Evolutionary conservation across 2,888 invertebrate genomes (phyloP), one percentile per base, ranked within the genome.

Genomic region (Yponomeuta evonymella): DNA sequence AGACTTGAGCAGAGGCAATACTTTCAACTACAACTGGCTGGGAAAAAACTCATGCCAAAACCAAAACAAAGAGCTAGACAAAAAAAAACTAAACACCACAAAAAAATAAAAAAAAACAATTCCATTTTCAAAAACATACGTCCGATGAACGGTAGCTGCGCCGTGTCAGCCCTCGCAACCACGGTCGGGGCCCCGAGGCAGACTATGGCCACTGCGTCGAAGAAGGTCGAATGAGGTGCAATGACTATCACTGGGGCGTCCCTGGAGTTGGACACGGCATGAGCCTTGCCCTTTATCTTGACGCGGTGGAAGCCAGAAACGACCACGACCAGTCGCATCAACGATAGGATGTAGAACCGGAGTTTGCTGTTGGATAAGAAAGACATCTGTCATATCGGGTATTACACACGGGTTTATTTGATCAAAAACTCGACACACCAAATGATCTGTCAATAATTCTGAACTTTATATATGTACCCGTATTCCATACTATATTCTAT

Each of bases 141-240:
- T 95, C 98, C 98, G 87, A 98, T 95, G 80, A 98, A 93, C 72
- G 98, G 97, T 79, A 97, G 94, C 73, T 94, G 92, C 70, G 95
- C 95, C 43, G 97, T 96, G 83, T 97, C 97, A 30, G 95, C 96
- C 85, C 97, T 98, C 74, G 98, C 97, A 76, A 98, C 98, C 82
- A 98, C 96, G 79, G 97, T 96, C 43, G 97, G 97, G 70, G 96
- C 96, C n/a, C 95, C 96, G 76, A 97, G 94, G 81, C 94, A 94
- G 72, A 97, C 95, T 79, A 97, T 96, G 77, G 96, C 94, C 75
- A 98, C 94, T 73, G 97, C 96, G 89, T 98, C 98, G 89, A 97
- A 96, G 94, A 96, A 98, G 72, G 96, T 95, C 63, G 98, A 98
- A 86, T 98, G 98, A 3, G 98, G 98, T 5, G 97, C 98, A 74